phyloP scores from a whole-genome alignment of 2,797 vertebrate genomes.

The Typhlichthys eigenmanni region DNA sequence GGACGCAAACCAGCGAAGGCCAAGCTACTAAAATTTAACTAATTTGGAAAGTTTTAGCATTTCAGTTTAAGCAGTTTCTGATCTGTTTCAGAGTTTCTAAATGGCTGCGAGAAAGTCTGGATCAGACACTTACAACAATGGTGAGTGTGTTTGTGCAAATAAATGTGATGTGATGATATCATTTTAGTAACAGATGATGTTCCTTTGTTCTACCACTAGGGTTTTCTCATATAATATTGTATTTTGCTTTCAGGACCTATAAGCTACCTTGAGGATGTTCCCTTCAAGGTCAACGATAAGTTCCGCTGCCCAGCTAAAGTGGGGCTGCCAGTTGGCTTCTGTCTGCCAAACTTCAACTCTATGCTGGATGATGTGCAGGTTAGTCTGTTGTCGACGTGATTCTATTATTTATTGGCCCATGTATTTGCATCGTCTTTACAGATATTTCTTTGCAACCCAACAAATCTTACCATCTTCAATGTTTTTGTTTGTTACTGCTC shows the following conservation, averaged over 20 bases:
- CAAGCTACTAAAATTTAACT: conserved; percentile 53
- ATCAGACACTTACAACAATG: conserved; percentile 89
- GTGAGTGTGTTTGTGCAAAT: conserved; percentile 69
- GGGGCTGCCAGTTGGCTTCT: conserved; percentile 92
- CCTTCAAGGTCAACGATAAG: conserved; percentile 96
- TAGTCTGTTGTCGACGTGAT: conserved; percentile 46
- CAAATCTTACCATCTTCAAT: too few relatives aligned
- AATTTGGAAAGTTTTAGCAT: background rate
- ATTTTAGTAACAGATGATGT: background rate
- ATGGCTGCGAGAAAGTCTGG: conserved; percentile 98
- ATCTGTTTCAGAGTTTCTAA: conserved; percentile 86
- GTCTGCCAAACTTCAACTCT: conserved; percentile 82
- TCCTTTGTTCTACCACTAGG: background rate
- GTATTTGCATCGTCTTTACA: too few relatives aligned
- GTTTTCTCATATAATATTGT: background rate
- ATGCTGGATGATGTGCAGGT: conserved; percentile 85
- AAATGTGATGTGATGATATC: background rate
- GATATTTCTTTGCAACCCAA: too few relatives aligned
- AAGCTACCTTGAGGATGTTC: conserved; percentile 97
- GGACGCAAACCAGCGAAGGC: conserved; percentile 65
- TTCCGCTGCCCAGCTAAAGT: conserved; percentile 95
- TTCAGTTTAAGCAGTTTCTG: background rate
- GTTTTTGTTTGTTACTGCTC: too few relatives aligned
- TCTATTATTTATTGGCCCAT: too few relatives aligned
- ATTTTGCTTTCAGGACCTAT: conserved; percentile 80